Evolutionary conservation across 2,113 vertebrate species (phyloP).

Genomic region (Engraulis encrasicolus): DNA sequence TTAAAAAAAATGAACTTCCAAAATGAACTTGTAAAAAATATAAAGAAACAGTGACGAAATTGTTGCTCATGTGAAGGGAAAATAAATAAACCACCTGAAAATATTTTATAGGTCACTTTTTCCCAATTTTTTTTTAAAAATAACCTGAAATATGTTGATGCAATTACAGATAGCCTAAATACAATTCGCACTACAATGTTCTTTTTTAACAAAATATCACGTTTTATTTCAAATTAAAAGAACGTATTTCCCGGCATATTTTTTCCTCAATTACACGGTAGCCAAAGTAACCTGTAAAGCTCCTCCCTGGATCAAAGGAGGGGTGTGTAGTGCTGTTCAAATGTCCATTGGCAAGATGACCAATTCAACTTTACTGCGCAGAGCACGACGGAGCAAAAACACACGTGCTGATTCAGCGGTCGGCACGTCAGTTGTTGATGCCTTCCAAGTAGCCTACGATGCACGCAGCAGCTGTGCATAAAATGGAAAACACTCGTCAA

Average conservation of each 20-base stretch:
- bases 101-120: too few relatives aligned
- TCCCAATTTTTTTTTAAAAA: too few relatives aligned
- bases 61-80: too few relatives aligned
- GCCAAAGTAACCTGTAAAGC: neutral
- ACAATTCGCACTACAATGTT: too few relatives aligned
- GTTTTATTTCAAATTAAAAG: neutral
- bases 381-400: neutral
- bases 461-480: neutral
- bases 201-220: too few relatives aligned
- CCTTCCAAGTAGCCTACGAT: neutral
- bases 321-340: conserved; percentile 6
- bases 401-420: neutral
- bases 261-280: neutral
- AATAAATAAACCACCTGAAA: too few relatives aligned
- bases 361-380: neutral
- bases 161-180: too few relatives aligned
- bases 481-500: neutral
- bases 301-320: conserved; percentile 13
- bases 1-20: too few relatives aligned
- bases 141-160: too few relatives aligned
- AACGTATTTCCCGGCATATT: neutral
- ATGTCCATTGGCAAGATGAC: conserved; percentile 6
- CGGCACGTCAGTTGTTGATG: neutral
- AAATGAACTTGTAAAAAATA: too few relatives aligned
- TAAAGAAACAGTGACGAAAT: too few relatives aligned